Base-by-base conservation (phyloP, 2,888 invertebrate genomes). In the Drosophila emarginata region DNA sequence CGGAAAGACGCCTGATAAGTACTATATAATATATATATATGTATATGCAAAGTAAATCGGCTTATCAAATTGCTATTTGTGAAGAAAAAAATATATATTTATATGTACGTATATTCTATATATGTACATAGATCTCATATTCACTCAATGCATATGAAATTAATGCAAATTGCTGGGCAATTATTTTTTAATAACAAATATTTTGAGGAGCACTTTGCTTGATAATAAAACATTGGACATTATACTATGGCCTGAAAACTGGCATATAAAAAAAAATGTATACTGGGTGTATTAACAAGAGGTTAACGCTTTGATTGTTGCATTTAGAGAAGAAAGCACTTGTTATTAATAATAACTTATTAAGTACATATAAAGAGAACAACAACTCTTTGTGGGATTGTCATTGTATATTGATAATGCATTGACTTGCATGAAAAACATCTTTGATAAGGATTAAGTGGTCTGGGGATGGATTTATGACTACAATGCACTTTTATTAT, bases 181-280 rank as follows among this genome's bases (percentile, higher is more conserved):
- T 60, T 52, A 50, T 50, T 39, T 21, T 50, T 57, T n/a, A 59
- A 57, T 62, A 64, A 40, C 32, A 53, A 67, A 63, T 60, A 45
- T 45, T 45, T 45, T 45, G 45, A 45, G 18, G 45, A 21, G 18
- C 26, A n/a, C 21, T 14, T 52, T 52, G 14, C 26, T 14, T 14
- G 26, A 1, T 14, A 23, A 52, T 26, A 52, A 52, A 9, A 32
- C 32, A 32, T 52, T 45, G 45, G 39, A 39, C 39, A 39, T 39
- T 39, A 39, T 21, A 45, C 45, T 45, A 4, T 45, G 21, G 21
- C 45, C 45, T 45, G 4, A 45, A 21, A 45, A 45, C 11, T 18
- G 18, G 18, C 18, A 21, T 21, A 26, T 5, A 26, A 26, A 9
- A 11, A 45, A 14, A 21, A 4, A 11, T 21, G 4, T 11, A 21